A percentile compares a stretch with the other conserved stretches of the same genome.
These are phyloP conservation scores for Cosmia trapezina DNA, from an alignment of 2,888 invertebrate species.

Conservation along the genomic window DNA sequence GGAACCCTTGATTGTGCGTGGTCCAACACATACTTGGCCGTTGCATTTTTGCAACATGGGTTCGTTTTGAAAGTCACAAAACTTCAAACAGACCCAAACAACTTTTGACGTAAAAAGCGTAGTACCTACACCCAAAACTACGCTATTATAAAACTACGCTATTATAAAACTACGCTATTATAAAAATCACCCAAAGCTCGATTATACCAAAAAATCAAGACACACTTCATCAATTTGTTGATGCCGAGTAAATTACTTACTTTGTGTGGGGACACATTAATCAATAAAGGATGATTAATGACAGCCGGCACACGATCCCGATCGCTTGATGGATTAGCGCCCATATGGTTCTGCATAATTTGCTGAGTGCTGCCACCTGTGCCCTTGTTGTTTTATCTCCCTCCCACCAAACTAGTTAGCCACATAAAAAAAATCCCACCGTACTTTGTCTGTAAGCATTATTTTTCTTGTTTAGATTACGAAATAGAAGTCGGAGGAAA, in stretches of 20 bases:
- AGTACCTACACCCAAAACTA: background rate
- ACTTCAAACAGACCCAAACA: background rate
- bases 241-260: constrained; percentile 83
- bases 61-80: constrained; percentile 5
- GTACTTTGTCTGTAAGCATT: constrained; percentile 48
- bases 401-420: constrained; percentile 65
- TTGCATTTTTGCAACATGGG: background rate
- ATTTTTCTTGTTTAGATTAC: constrained; percentile 61
- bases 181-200: constrained; percentile 22
- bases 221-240: constrained; percentile 79
- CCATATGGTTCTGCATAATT: constrained; percentile 89
- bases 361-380: constrained; percentile 86
- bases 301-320: constrained; percentile 81
- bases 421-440: constrained; percentile 48
- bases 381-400: constrained; percentile 74
- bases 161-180: background rate
- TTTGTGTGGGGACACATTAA: constrained; percentile 88
- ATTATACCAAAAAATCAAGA: constrained; percentile 76
- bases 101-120: background rate
- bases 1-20: no score
- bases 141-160: background rate
- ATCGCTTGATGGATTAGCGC: constrained; percentile 89
- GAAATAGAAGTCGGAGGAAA: constrained; percentile 48
- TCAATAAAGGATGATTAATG: constrained; percentile 90
- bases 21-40: no score